Conservation (phyloP, 2,797 vertebrate species). For the Acrossocheilus fasciatus region DNA sequence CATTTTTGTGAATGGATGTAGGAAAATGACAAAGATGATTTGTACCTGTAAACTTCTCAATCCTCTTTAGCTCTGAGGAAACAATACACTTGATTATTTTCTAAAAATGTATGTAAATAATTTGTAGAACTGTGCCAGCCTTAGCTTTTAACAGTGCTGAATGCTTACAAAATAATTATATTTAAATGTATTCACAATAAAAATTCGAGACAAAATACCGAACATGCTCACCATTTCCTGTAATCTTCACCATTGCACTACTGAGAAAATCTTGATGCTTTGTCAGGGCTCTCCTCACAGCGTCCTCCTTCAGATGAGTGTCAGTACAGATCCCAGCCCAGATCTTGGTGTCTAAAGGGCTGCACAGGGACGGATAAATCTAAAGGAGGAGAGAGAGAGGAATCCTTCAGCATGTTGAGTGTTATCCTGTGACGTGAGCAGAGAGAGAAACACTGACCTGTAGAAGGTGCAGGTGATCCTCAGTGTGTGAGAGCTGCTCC, state of each 20-base stretch:
- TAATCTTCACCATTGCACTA: not conserved
- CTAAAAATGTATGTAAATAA: not conserved
- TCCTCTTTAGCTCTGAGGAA: slow-evolving; percentile 26
- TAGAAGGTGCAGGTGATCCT: slow-evolving; percentile 8
- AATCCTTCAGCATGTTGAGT: not conserved
- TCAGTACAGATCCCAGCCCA: slow-evolving; percentile 27
- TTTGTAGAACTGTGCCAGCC: not conserved
- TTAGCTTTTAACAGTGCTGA: not conserved
- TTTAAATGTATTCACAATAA: not conserved
- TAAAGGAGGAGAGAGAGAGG: not conserved
- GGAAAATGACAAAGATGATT: not conserved
- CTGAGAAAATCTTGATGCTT: slow-evolving; percentile 31
- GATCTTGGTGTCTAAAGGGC: not conserved
- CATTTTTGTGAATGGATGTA: not conserved
- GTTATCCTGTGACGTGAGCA: not conserved
- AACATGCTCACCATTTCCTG: slow-evolving; percentile 20
- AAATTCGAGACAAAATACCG: not conserved
- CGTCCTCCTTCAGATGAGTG: not conserved
- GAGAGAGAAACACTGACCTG: slow-evolving; percentile 27
- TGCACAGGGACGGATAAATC: slow-evolving; percentile 32
- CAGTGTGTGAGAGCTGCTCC: slow-evolving; percentile 7
- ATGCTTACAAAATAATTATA: not conserved
- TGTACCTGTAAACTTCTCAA: slow-evolving; percentile 36
- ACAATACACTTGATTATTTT: not conserved
- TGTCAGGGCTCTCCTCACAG: slow-evolving; percentile 14